Conservation (phyloP, 1,140 invertebrate genomes). For the Lepidostoma basale region DNA sequence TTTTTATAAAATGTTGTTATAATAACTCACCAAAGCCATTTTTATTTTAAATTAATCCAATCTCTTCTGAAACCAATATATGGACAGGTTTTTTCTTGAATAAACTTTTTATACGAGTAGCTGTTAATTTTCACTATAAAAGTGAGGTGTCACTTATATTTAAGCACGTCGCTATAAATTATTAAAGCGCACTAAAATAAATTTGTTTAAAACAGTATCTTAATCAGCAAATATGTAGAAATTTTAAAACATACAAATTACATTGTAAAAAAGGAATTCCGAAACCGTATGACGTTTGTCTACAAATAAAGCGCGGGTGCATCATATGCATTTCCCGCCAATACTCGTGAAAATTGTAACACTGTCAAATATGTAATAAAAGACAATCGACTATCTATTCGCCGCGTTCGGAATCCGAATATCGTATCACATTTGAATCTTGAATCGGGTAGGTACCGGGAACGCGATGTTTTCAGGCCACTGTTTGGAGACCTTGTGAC, state of each 20-base stretch:
- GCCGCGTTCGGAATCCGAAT: neutral
- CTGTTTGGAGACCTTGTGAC: constrained; percentile 6
- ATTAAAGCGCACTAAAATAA: too few relatives aligned
- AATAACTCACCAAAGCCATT: constrained; percentile 22
- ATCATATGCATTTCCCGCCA: constrained; percentile 16
- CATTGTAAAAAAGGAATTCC: constrained; percentile 3
- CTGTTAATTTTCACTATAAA: too few relatives aligned
- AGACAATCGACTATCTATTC: neutral
- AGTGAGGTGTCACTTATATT: too few relatives aligned
- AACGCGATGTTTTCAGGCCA: neutral
- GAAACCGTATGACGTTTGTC: neutral
- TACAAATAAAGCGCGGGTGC: neutral
- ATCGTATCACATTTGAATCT: neutral
- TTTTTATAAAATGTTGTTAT: neutral
- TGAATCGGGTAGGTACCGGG: neutral
- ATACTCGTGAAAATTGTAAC: neutral
- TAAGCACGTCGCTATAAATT: too few relatives aligned
- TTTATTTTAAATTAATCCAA: neutral
- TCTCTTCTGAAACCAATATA: too few relatives aligned
- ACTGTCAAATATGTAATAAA: neutral
- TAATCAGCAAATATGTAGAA: too few relatives aligned
- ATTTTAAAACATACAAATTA: too few relatives aligned
- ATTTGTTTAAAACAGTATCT: too few relatives aligned
- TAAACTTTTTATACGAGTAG: too few relatives aligned
- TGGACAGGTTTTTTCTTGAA: too few relatives aligned